These are phyloP conservation scores for Lamproptera curius DNA, from an alignment of 2,888 invertebrate genomes.

Conservation along the genomic window DNA sequence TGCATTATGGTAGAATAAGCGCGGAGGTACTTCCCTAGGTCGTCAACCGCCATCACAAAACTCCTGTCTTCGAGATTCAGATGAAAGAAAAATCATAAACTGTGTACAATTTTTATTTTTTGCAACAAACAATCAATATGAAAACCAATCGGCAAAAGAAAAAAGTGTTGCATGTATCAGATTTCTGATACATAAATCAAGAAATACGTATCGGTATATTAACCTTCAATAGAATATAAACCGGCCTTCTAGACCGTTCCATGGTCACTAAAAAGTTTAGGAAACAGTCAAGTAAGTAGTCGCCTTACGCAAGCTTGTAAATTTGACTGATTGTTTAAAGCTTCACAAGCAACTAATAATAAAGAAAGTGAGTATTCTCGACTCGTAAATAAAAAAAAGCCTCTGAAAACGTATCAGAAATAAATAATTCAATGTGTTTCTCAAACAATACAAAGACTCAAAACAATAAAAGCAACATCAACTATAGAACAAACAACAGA, in stretches of 20 bases:
- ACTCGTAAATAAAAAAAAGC: neutral
- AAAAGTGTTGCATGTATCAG: too few relatives aligned
- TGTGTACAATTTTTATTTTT: slow-evolving; percentile 42
- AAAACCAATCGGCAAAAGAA: slow-evolving; percentile 30
- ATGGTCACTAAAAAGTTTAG: too few relatives aligned
- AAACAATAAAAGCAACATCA: neutral
- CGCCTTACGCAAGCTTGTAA: neutral
- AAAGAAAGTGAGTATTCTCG: neutral
- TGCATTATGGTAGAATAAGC: too few relatives aligned
- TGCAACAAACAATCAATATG: slow-evolving; percentile 39
- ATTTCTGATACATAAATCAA: too few relatives aligned
- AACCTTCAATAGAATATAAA: too few relatives aligned
- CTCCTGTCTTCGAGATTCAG: too few relatives aligned
- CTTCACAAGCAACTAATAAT: neutral
- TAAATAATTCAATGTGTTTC: neutral
- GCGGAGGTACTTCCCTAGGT: too few relatives aligned
- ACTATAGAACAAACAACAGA: slow-evolving; percentile 7
- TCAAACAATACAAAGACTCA: neutral
- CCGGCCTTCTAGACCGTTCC: too few relatives aligned
- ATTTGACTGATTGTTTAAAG: neutral
- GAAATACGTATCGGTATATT: too few relatives aligned
- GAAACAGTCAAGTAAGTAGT: too few relatives aligned
- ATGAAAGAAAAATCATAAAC: slow-evolving; percentile 20
- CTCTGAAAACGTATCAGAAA: neutral
- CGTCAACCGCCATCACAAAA: too few relatives aligned